phyloP scores from a whole-genome alignment of 2,888 invertebrate genomes.

The Molorchus minor region DNA sequence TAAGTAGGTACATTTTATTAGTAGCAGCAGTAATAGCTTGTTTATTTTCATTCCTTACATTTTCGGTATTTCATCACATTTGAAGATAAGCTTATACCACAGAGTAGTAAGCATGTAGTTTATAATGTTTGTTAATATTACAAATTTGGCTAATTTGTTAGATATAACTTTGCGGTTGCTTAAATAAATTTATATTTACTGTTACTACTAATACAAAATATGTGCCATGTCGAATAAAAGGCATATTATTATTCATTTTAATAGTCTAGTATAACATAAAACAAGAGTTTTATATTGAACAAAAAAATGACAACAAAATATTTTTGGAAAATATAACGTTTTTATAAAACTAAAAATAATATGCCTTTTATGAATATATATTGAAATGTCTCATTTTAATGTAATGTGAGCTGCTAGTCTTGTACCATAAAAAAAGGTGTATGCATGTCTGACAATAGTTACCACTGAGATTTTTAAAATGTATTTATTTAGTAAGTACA shows the following conservation, averaged over 20 bases:
- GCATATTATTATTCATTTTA: slow-evolving; percentile 10
- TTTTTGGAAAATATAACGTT: neutral
- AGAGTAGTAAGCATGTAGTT: too few species aligned
- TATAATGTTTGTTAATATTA: too few species aligned
- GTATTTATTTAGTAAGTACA: slow-evolving; percentile 30
- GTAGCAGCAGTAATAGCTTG: too few species aligned
- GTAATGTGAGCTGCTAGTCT: slow-evolving; percentile 32
- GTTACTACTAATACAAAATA: too few species aligned
- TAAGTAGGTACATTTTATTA: too few species aligned
- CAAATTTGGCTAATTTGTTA: neutral
- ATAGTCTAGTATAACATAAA: neutral
- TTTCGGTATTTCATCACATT: too few species aligned
- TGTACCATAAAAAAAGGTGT: slow-evolving; percentile 38
- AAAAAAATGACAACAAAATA: neutral
- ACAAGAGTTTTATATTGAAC: neutral
- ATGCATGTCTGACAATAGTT: slow-evolving; percentile 52
- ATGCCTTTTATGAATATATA: slow-evolving; percentile 13
- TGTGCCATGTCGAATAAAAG: slow-evolving; percentile 13
- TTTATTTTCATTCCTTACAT: too few species aligned
- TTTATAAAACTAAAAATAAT: slow-evolving; percentile 11
- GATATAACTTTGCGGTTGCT: too few species aligned
- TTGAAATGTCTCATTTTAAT: slow-evolving; percentile 14
- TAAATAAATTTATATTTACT: too few species aligned
- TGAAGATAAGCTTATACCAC: too few species aligned
- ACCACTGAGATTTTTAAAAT: slow-evolving; percentile 44